phyloP scores from a whole-genome alignment of 1,140 invertebrate species.

The Bemisia tabaci region DNA sequence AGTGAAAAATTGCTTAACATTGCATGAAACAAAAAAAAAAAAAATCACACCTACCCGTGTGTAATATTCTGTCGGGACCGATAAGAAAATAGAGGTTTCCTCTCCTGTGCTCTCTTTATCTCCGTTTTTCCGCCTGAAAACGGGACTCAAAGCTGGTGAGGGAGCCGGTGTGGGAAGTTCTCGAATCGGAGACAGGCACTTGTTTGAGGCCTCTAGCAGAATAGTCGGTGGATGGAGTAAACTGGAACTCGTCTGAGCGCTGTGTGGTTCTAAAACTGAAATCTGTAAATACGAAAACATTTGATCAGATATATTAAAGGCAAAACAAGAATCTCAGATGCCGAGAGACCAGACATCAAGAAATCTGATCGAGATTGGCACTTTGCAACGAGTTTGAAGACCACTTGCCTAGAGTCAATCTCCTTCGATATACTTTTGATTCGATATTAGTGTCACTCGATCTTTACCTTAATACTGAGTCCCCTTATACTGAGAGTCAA shows the following conservation, averaged over 20 bases:
- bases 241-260: conserved; percentile 41
- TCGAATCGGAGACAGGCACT: conserved; percentile 55
- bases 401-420: too few species aligned
- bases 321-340: background rate
- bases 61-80: background rate
- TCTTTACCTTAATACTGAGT: too few species aligned
- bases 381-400: too few species aligned
- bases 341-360: too few species aligned
- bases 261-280: conserved; percentile 47
- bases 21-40: too few species aligned
- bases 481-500: too few species aligned
- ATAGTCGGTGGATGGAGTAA: conserved; percentile 50
- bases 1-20: too few species aligned
- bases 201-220: conserved; percentile 54
- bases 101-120: conserved; percentile 24
- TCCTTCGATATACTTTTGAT: too few species aligned
- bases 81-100: background rate
- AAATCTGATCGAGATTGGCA: too few species aligned
- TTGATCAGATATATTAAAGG: background rate
- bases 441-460: too few species aligned
- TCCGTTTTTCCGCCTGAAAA: conserved; percentile 20
- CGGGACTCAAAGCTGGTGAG: conserved; percentile 50
- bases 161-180: conserved; percentile 51
- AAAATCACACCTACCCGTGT: conserved; percentile 20
- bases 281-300: conserved; percentile 36